A percentile compares a stretch with the other conserved stretches of the same genome.
Conservation (phyloP, 2,888 invertebrate species). For the Lochmaea crataegi region DNA sequence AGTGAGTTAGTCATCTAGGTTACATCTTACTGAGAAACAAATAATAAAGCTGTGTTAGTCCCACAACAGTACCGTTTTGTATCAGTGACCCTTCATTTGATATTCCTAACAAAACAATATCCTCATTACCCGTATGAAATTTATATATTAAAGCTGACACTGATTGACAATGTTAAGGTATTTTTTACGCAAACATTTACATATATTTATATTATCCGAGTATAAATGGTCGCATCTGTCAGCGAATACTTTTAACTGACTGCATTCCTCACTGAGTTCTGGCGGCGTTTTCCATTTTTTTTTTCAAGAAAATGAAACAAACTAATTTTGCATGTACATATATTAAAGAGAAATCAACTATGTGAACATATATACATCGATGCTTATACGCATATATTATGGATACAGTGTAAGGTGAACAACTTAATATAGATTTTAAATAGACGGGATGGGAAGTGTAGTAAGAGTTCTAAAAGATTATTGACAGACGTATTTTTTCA, state of each 20-base stretch:
- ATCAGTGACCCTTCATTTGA: constrained; percentile 1
- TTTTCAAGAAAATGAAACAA: constrained; percentile 41
- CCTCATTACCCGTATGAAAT: constrained; percentile 13
- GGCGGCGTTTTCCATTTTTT: constrained; percentile 25
- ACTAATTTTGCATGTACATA: constrained; percentile 48
- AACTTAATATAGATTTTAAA: constrained; percentile 50
- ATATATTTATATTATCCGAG: constrained; percentile 20
- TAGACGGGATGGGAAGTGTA: background rate
- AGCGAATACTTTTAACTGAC: constrained; percentile 8
- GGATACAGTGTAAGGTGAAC: constrained; percentile 50
- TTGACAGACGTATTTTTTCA: no score
- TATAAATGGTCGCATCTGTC: background rate
- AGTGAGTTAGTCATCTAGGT: no score
- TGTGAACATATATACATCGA: constrained; percentile 41
- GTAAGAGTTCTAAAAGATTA: no score
- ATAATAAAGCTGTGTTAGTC: no score
- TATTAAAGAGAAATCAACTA: constrained; percentile 36
- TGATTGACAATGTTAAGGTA: constrained; percentile 31
- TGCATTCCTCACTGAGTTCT: constrained; percentile 12
- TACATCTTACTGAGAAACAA: no score
- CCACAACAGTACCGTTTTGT: background rate
- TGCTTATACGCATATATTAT: constrained; percentile 49
- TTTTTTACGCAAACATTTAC: constrained; percentile 21
- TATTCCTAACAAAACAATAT: background rate
- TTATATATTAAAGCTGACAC: constrained; percentile 24